A percentile compares a stretch with the other conserved stretches of the same genome.
These are phyloP conservation scores for Parnassius mnemosyne DNA, from an alignment of 2,888 invertebrate genomes.

Conservation along the genomic window DNA sequence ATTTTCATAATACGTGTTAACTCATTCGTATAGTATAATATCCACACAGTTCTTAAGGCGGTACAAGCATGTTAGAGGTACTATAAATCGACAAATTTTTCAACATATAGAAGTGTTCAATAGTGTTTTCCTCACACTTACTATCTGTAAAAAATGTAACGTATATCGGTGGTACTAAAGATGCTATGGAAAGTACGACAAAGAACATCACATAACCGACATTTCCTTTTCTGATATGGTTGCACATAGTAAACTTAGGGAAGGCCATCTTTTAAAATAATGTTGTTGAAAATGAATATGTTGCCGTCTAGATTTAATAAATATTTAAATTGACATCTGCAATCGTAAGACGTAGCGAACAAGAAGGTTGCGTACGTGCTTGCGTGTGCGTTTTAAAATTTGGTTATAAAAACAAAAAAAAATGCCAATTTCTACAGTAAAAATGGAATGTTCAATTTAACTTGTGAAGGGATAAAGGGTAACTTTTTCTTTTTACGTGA, in stretches of 20 bases:
- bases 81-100: slow-evolving; percentile 32
- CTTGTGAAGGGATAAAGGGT: no score
- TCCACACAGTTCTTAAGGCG: slow-evolving; percentile 23
- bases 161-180: slow-evolving; percentile 56
- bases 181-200: slow-evolving; percentile 44
- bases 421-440: no score
- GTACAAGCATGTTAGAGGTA: slow-evolving; percentile 31
- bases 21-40: not conserved
- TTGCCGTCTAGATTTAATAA: slow-evolving; percentile 16
- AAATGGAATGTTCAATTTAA: no score
- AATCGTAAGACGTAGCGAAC: no score
- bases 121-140: slow-evolving; percentile 52
- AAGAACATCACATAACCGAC: slow-evolving; percentile 45
- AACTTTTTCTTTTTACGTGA: no score
- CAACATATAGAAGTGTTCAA: slow-evolving; percentile 46
- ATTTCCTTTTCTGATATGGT: slow-evolving; percentile 32
- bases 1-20: slow-evolving; percentile 17
- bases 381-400: no score
- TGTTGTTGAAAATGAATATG: not conserved
- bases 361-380: no score
- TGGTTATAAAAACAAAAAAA: no score
- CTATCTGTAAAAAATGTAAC: slow-evolving; percentile 48
- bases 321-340: not conserved
- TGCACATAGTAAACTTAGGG: slow-evolving; percentile 14
- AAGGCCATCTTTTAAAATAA: slow-evolving; percentile 29